Conservation (phyloP, 2,113 vertebrate species). For the Haemorhous mexicanus region DNA sequence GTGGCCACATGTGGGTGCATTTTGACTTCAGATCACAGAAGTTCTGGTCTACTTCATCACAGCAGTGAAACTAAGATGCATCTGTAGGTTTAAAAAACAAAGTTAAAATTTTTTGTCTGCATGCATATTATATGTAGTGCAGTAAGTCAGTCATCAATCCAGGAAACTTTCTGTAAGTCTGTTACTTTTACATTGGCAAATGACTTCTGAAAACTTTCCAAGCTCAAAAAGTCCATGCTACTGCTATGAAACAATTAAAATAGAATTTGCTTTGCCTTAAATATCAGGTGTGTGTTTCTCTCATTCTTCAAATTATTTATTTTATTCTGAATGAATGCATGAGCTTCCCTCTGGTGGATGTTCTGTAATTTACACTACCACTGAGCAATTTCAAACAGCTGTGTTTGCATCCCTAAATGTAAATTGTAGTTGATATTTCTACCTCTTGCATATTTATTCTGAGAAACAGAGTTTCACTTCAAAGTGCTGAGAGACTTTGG, state of each 20-base stretch:
- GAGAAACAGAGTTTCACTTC: not conserved
- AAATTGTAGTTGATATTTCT: not conserved
- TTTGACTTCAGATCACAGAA: not conserved
- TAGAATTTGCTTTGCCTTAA: not conserved
- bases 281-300: not conserved
- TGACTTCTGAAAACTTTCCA: not conserved
- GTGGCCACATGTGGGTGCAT: not conserved
- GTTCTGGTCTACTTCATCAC: not conserved
- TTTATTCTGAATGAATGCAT: not conserved
- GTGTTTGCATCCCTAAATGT: not conserved
- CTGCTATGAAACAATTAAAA: not conserved
- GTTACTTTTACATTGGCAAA: not conserved
- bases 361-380: not conserved
- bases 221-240: not conserved
- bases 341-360: constrained; percentile 11
- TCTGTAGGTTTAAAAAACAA: not conserved
- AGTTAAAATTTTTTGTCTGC: not conserved
- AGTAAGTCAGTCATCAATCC: not conserved
- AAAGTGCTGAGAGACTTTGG: not conserved
- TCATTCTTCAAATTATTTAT: not conserved
- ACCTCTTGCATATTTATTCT: not conserved
- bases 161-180: not conserved
- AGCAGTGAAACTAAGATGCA: not conserved
- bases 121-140: not conserved
- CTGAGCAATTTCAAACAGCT: not conserved